A percentile compares a stretch with the other conserved stretches of the same genome.
These are phyloP conservation scores for Zaprionus taronus DNA, from an alignment of 1,140 invertebrate genomes.

Conservation along the genomic window DNA sequence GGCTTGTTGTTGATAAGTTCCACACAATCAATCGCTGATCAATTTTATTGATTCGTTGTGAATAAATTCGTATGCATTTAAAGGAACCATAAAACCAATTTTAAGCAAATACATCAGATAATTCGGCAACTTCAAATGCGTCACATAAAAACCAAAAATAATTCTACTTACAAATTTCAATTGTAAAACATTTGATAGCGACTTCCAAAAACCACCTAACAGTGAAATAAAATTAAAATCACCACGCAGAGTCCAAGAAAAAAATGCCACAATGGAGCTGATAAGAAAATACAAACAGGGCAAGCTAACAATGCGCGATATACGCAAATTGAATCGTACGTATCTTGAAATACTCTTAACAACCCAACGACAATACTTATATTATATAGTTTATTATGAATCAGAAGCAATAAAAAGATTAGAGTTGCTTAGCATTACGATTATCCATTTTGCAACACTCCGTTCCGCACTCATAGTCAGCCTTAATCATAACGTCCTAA, in stretches of 20 bases:
- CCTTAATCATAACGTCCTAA: neutral
- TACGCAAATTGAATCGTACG: constrained; percentile 73
- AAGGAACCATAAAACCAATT: neutral
- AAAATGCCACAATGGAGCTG: constrained; percentile 73
- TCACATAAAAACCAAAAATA: neutral
- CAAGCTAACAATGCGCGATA: constrained; percentile 68
- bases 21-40: neutral
- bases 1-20: constrained; percentile 37
- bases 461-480: neutral
- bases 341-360: constrained; percentile 13
- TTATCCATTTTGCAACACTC: no score
- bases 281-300: constrained; percentile 79
- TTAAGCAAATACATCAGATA: neutral
- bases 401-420: neutral
- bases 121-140: neutral
- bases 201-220: constrained; percentile 14
- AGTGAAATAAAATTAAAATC: neutral
- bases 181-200: neutral
- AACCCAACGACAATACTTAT: neutral
- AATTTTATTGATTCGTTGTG: constrained; percentile 7
- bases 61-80: constrained; percentile 18
- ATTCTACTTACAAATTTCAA: no score
- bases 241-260: neutral
- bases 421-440: no score
- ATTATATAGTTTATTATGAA: neutral